Percentiles rank a stretch among this genome's conserved stretches.
Conservation (phyloP, 2,888 invertebrate genomes). For the Meloe dianella region DNA sequence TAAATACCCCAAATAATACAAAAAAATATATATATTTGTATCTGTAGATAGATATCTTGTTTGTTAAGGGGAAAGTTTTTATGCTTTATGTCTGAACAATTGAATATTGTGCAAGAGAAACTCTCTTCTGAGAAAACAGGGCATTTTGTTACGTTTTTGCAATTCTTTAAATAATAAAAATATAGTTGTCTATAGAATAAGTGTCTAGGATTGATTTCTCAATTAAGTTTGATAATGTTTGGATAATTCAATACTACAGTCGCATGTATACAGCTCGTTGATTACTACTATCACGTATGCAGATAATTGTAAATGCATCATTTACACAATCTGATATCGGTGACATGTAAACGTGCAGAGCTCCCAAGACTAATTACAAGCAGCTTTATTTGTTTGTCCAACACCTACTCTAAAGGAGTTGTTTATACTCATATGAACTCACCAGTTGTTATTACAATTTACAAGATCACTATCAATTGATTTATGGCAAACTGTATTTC, state of each 20-base stretch:
- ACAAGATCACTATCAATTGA: conserved; percentile 35
- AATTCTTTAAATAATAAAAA: no score
- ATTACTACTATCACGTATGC: conserved; percentile 51
- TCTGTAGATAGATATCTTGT: background rate
- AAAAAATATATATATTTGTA: background rate
- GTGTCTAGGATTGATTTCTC: background rate
- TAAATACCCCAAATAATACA: background rate
- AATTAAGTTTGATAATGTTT: conserved; percentile 2
- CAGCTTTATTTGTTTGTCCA: conserved; percentile 44
- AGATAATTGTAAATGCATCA: conserved; percentile 55
- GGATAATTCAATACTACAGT: conserved; percentile 21
- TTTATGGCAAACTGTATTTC: conserved; percentile 33
- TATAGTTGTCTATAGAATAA: no score
- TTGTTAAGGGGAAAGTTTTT: background rate
- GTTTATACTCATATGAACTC: conserved; percentile 27
- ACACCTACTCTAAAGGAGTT: conserved; percentile 40
- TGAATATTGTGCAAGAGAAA: conserved; percentile 2
- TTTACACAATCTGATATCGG: conserved; percentile 55
- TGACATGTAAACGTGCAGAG: conserved; percentile 50
- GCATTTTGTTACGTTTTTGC: background rate
- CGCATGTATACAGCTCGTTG: conserved; percentile 46
- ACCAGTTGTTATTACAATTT: conserved; percentile 35
- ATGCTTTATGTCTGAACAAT: background rate
- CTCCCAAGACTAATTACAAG: conserved; percentile 48
- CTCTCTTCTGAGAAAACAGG: background rate